Base-by-base conservation (phyloP, 2,113 vertebrate genomes). In the Bolborhynchus lineola region DNA sequence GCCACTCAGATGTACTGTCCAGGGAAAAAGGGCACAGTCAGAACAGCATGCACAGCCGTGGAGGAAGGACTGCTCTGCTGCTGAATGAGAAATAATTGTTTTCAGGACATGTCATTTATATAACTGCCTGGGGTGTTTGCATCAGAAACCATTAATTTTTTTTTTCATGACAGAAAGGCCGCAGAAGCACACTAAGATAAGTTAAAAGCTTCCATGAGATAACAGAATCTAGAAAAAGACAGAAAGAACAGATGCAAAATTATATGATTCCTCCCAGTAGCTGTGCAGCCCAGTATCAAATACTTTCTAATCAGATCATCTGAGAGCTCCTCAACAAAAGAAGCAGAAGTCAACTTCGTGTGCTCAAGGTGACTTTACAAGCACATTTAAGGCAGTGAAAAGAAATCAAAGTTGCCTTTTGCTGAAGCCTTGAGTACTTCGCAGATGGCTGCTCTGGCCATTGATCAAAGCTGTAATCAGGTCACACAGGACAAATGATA, bases 361-460 rank as follows among this genome's bases (percentile, higher is more conserved):
- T 78, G 72, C 55, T 90, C 72, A 88, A 59, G 86, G 91, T 90
- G 88, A 92, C 76, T 90, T 93, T 53, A 31, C 9, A 28, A 80
- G 75, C 11, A 31, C 41, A n/a, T 82, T 37, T 37, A 70, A 90
- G 59, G 28, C 2, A 0, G 50, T 74, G 46, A 62, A 83, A 94
- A 92, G 88, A 69, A 92, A 83, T 70, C 53, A 69, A 77, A 94
- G 75, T 65, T 86, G 63, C n/a, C 63, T 86, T 90, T 94, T 92
- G 85, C 82, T 49, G n/a, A 62, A 92, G 46, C 60, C 47, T 64
- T 70, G 92, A 75, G 57, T 77, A 17, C 67, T 92, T 86, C 74
- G 86, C 90, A 95, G 94, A 80, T 95, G 79, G 88, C 76, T 92
- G 53, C 82, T 92, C 86, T 92, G 86, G 88, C 71, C 76, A 59